phyloP scores from a whole-genome alignment of 2,113 vertebrate genomes.

The Ciconia maguari region DNA sequence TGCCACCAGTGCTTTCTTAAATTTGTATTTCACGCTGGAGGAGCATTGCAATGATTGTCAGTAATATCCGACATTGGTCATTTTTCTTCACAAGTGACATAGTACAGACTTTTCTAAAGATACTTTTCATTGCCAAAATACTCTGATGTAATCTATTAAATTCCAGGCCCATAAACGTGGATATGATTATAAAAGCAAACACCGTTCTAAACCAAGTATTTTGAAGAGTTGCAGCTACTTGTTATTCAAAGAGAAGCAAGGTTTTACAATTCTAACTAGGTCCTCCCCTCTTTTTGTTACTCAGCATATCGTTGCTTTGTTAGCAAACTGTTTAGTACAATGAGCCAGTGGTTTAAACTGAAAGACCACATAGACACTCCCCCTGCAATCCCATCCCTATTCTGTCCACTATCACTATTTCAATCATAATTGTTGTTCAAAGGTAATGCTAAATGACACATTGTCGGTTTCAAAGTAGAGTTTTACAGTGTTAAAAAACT shows the following conservation, averaged over 20 bases:
- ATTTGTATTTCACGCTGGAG: neutral
- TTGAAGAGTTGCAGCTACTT: neutral
- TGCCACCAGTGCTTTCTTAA: neutral
- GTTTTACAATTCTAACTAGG: neutral
- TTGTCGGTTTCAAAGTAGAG: neutral
- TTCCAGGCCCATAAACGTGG: neutral
- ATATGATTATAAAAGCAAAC: neutral
- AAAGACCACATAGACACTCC: neutral
- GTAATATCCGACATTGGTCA: neutral
- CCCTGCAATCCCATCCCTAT: neutral
- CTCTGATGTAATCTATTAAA: neutral
- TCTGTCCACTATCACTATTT: neutral
- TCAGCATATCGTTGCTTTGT: neutral
- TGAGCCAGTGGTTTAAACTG: accelerated
- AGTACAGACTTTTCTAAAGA: neutral
- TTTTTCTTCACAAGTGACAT: conserved; percentile 7
- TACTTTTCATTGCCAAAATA: neutral
- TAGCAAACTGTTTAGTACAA: neutral
- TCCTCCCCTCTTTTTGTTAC: neutral
- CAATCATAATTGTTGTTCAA: neutral
- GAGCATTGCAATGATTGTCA: neutral
- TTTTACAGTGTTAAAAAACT: neutral
- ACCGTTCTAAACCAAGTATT: neutral
- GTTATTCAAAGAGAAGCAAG: neutral
- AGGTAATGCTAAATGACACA: neutral